Evolutionary conservation across 2,888 invertebrate genomes (phyloP).

Genomic region (Loripinus fragilis): DNA sequence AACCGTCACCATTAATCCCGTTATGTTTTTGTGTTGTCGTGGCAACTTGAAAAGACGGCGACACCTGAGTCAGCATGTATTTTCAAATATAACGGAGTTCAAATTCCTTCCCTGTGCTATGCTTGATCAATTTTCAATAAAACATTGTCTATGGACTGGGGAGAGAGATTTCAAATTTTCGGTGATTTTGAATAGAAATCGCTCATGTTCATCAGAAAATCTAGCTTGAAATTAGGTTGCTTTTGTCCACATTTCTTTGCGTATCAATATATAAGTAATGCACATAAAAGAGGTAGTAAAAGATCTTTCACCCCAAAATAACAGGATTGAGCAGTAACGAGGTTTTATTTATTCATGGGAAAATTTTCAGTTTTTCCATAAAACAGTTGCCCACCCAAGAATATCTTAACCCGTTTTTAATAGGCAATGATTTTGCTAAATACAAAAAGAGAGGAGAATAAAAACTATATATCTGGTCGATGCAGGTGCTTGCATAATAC

Average conservation of each 20-base stretch:
- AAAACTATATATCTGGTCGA: no score
- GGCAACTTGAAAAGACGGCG: not conserved
- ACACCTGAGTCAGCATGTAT: slow-evolving; percentile 12
- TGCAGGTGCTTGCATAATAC: no score
- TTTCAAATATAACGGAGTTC: slow-evolving; percentile 7
- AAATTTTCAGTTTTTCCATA: no score
- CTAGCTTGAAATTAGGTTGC: slow-evolving; percentile 6
- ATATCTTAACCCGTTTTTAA: no score
- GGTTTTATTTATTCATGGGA: not conserved
- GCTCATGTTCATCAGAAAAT: slow-evolving; percentile 12
- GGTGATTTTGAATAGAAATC: slow-evolving; percentile 18
- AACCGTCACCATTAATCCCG: not conserved
- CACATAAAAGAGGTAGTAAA: not conserved
- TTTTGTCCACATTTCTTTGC: slow-evolving; percentile 10
- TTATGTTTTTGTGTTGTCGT: slow-evolving; percentile 5
- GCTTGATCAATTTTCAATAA: slow-evolving; percentile 5
- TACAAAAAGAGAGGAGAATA: no score
- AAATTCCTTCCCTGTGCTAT: slow-evolving; percentile 9
- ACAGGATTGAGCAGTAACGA: slow-evolving; percentile 9
- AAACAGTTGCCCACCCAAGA: no score
- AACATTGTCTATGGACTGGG: not conserved
- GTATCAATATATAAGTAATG: slow-evolving; percentile 3
- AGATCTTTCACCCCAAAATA: slow-evolving; percentile 11
- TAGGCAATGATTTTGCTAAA: no score
- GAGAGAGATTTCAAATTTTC: slow-evolving; percentile 16